Evolutionary conservation across 1,140 invertebrate species (phyloP).

Genomic region (Tachypleus tridentatus): DNA sequence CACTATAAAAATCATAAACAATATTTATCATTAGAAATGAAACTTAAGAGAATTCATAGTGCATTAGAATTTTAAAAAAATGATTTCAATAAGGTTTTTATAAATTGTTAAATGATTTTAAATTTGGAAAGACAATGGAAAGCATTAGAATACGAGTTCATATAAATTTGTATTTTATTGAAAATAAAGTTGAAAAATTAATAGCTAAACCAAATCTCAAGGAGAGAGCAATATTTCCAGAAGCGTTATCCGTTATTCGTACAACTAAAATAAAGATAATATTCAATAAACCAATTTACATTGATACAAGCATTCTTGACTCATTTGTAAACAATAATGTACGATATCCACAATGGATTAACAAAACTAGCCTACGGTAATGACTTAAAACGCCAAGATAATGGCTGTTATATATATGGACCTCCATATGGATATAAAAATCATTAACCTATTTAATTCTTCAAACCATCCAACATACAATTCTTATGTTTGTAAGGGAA

Average conservation of each 20-base stretch:
- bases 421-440: conserved; percentile 21
- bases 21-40: conserved; percentile 35
- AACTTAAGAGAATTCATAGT: conserved; percentile 38
- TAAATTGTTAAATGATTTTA: conserved; percentile 27
- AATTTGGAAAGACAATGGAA: conserved; percentile 41
- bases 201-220: conserved; percentile 35
- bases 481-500: neutral
- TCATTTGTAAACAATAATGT: conserved; percentile 27
- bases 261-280: conserved; percentile 20
- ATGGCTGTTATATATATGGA: conserved; percentile 19
- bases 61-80: conserved; percentile 33
- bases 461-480: conserved; percentile 23
- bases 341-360: conserved; percentile 28
- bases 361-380: conserved; percentile 23
- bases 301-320: conserved; percentile 26
- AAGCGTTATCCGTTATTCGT: conserved; percentile 17
- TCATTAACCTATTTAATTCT: conserved; percentile 15
- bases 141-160: conserved; percentile 36
- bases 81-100: conserved; percentile 29
- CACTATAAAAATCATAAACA: conserved; percentile 40
- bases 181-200: conserved; percentile 27
- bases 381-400: conserved; percentile 20
- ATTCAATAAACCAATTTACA: conserved; percentile 28
- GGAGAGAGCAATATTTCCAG: conserved; percentile 22
- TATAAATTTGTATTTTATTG: conserved; percentile 31